A percentile compares a stretch with the other conserved stretches of the same genome.
These are phyloP conservation scores for Lipophrys pholis DNA, from an alignment of 2,113 vertebrate genomes.

Conservation along the genomic window DNA sequence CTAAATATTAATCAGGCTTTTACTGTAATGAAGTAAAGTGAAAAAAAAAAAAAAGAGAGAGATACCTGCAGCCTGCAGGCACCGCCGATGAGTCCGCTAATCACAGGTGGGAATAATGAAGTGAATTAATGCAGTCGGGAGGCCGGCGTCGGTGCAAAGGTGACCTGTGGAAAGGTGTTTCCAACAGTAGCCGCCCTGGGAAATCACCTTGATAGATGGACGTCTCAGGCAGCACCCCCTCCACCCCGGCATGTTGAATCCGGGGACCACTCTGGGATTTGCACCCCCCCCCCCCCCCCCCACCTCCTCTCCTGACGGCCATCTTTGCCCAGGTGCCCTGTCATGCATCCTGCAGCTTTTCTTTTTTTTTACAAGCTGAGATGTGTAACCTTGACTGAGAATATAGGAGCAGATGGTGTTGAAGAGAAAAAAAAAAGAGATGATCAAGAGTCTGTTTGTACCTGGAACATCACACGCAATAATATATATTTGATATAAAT, in stretches of 20 bases:
- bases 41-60: background rate
- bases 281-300: background rate
- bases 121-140: conserved; percentile 45
- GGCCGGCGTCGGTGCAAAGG: conserved; percentile 33
- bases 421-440: background rate
- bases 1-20: background rate
- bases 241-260: conserved; percentile 20
- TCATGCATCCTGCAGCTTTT: conserved; percentile 54
- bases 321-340: conserved; percentile 56
- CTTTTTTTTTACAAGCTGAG: conserved; percentile 46
- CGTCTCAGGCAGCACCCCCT: conserved; percentile 32
- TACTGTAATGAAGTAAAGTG: background rate
- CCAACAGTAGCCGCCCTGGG: conserved; percentile 45
- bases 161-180: conserved; percentile 53
- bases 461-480: too few species aligned
- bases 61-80: conserved; percentile 11
- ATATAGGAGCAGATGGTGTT: conserved; percentile 65
- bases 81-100: conserved; percentile 38
- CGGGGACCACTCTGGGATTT: conserved; percentile 57
- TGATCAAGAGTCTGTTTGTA: conserved; percentile 44
- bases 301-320: background rate
- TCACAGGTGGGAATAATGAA: conserved; percentile 65
- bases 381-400: conserved; percentile 70
- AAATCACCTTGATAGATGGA: conserved; percentile 73
- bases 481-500: background rate